A percentile compares a stretch with the other conserved stretches of the same genome.
phyloP scores from a whole-genome alignment of 2,888 invertebrate species.

The Tromatobia lineatoria region DNA sequence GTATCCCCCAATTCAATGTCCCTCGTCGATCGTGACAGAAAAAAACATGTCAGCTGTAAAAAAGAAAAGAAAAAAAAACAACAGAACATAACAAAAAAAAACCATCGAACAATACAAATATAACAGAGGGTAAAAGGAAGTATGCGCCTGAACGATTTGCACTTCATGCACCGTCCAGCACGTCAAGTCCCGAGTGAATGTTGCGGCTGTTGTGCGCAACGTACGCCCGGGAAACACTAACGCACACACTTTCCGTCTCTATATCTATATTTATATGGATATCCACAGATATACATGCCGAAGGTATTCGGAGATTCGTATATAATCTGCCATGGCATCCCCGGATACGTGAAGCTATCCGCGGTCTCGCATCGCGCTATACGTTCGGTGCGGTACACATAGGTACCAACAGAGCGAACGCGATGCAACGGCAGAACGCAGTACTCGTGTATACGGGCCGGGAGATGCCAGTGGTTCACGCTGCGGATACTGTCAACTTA shows the following conservation, averaged over 20 bases:
- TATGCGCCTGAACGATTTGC: constrained; percentile 58
- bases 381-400: constrained; percentile 13
- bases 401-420: constrained; percentile 44
- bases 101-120: constrained; percentile 39
- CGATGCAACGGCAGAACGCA: constrained; percentile 41
- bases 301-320: constrained; percentile 44
- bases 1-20: constrained; percentile 26
- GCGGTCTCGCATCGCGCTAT: constrained; percentile 47
- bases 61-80: constrained; percentile 30
- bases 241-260: constrained; percentile 31
- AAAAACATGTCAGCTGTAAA: constrained; percentile 17
- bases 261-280: not conserved
- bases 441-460: constrained; percentile 50
- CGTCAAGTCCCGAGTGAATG: constrained; percentile 60
- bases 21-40: constrained; percentile 50
- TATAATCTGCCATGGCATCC: constrained; percentile 59
- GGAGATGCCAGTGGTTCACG: constrained; percentile 41
- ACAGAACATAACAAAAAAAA: not conserved
- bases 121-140: constrained; percentile 38
- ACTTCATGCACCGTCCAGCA: constrained; percentile 63
- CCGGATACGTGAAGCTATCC: constrained; percentile 60
- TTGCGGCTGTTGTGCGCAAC: constrained; percentile 44
- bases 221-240: constrained; percentile 57
- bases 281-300: not conserved
- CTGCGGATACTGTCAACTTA: constrained; percentile 61